Conservation (phyloP, 2,113 vertebrate genomes). For the Puffinus mauretanicus region DNA sequence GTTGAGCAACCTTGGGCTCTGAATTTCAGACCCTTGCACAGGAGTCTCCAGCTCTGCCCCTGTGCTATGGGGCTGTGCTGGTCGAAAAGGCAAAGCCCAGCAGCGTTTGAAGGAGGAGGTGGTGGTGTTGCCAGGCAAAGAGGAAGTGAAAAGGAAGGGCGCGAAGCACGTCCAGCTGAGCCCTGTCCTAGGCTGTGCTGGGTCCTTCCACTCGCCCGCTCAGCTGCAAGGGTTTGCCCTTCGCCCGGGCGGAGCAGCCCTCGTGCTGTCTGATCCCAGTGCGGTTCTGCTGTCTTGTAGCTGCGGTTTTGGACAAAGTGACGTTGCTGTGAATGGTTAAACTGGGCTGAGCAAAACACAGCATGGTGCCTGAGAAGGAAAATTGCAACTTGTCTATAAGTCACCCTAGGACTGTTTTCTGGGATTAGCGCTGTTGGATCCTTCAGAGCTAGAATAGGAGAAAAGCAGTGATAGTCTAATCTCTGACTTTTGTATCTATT, state of each 20-base stretch:
- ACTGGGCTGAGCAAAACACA: background rate
- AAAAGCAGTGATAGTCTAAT: background rate
- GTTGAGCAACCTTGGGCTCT: background rate
- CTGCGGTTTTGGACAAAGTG: background rate
- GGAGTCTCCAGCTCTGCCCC: background rate
- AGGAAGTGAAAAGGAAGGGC: background rate
- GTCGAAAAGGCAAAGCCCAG: background rate
- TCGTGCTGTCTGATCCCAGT: background rate
- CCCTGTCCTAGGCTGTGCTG: accelerated
- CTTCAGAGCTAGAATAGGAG: background rate
- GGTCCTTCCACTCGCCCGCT: background rate
- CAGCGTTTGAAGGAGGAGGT: background rate
- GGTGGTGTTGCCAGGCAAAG: background rate
- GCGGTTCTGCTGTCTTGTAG: background rate
- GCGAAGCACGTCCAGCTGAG: background rate
- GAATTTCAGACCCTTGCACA: background rate
- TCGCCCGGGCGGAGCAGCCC: background rate
- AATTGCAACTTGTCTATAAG: background rate
- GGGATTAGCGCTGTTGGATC: background rate
- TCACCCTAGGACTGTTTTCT: background rate
- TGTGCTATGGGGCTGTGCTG: background rate
- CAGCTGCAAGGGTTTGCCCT: background rate
- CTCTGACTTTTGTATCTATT: background rate
- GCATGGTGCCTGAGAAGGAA: accelerated
- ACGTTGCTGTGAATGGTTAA: background rate